These are phyloP conservation scores for Tragelaphus buxtoni DNA, from an alignment of 2,113 vertebrate species.

Conservation along the genomic window DNA sequence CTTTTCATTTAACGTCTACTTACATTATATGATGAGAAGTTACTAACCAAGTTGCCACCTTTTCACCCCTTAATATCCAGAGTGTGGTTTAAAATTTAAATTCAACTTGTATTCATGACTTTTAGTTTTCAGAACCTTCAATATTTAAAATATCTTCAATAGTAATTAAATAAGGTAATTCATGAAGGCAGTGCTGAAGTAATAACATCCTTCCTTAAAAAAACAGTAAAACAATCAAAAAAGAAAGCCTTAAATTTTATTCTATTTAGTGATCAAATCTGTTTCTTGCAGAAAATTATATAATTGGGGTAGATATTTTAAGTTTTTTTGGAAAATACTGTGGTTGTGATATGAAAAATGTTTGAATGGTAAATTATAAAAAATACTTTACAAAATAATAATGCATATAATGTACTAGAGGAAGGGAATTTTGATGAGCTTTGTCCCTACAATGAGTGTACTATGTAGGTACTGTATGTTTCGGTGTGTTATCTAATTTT, in stretches of 20 bases:
- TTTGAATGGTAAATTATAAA: not conserved
- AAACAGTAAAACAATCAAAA: not conserved
- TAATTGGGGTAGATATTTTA: not conserved
- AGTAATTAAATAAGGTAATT: conserved; percentile 1
- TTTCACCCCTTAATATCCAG: not conserved
- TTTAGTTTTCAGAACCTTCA: not conserved
- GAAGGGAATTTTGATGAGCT: not conserved
- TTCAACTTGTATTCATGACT: not conserved
- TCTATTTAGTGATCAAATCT: not conserved
- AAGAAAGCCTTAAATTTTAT: not conserved
- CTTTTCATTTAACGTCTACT: conserved; percentile 2
- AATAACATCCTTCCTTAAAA: not conserved
- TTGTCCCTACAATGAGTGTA: not conserved
- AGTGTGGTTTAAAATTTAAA: not conserved
- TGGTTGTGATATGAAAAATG: not conserved
- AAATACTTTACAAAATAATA: not conserved
- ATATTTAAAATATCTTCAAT: not conserved
- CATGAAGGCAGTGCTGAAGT: not conserved
- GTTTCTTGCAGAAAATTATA: not conserved
- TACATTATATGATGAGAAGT: not conserved
- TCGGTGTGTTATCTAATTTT: not conserved
- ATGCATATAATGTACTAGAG: not conserved
- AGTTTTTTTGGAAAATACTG: not conserved
- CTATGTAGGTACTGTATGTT: not conserved
- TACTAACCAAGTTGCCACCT: not conserved